Evolutionary conservation across 2,888 invertebrate genomes (phyloP).

Genomic region (Coremacera marginata): DNA sequence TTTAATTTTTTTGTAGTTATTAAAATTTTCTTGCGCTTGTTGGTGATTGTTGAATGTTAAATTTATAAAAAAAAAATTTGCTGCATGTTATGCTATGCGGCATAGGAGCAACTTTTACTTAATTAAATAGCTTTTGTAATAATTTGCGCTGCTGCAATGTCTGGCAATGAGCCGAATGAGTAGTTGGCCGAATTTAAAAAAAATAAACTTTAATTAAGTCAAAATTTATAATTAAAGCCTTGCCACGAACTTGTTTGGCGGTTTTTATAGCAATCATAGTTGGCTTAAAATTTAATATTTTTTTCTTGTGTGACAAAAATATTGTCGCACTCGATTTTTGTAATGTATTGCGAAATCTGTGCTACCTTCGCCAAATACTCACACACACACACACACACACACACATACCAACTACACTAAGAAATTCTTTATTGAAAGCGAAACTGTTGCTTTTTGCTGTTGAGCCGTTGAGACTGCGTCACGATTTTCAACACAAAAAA

Average conservation of each 20-base stretch:
- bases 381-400: neutral
- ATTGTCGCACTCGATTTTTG: neutral
- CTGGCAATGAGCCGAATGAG: neutral
- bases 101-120: conserved; percentile 12
- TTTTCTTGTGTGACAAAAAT: too few species aligned
- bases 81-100: neutral
- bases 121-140: conserved; percentile 2
- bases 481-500: neutral
- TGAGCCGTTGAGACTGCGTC: neutral
- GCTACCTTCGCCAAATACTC: neutral
- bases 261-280: too few species aligned
- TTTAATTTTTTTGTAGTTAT: neutral
- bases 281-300: too few species aligned
- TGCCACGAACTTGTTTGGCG: neutral
- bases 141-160: neutral
- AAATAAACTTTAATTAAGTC: neutral
- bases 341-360: neutral
- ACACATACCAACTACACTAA: neutral
- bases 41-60: too few species aligned
- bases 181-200: neutral
- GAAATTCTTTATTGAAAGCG: conserved; percentile 26
- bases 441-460: conserved; percentile 17
- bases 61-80: too few species aligned
- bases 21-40: neutral
- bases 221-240: neutral